A percentile compares a stretch with the other conserved stretches of the same genome.
Conservation (phyloP, 2,797 vertebrate genomes). For the Ctenosaura bakeri region DNA sequence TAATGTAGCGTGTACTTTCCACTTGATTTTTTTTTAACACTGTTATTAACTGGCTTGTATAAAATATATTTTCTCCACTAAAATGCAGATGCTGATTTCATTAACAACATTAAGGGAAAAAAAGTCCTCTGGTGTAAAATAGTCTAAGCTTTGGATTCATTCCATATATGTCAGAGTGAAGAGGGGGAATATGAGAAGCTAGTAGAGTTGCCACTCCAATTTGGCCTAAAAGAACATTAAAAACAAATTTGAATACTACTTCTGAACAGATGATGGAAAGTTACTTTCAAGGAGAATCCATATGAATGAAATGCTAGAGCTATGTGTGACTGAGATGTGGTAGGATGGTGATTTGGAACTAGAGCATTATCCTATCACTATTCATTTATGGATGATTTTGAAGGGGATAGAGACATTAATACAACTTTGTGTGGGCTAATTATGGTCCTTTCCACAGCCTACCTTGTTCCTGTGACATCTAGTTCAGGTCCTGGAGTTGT, state of each 20-base stretch:
- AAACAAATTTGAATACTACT: background rate
- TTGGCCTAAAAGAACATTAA: background rate
- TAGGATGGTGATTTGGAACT: no score
- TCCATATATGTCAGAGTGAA: background rate
- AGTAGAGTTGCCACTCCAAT: background rate
- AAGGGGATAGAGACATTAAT: no score
- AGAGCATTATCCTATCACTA: no score
- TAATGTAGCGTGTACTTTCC: conserved; percentile 35
- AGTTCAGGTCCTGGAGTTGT: no score
- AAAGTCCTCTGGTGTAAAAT: background rate
- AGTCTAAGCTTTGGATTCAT: background rate
- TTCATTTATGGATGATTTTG: no score
- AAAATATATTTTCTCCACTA: conserved; percentile 17
- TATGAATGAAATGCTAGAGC: no score
- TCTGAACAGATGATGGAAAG: background rate
- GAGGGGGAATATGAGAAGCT: background rate
- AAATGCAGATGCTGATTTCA: conserved; percentile 24
- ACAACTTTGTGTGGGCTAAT: no score
- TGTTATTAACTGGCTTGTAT: conserved; percentile 9
- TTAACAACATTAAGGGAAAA: conserved; percentile 11
- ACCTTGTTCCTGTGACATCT: no score
- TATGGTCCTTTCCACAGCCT: no score
- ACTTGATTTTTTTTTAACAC: background rate
- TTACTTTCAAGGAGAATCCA: background rate
- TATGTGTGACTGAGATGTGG: no score